Percentiles rank a stretch among this genome's conserved stretches.
Conservation (phyloP, 2,797 vertebrate species). For the Strix occidentalis region DNA sequence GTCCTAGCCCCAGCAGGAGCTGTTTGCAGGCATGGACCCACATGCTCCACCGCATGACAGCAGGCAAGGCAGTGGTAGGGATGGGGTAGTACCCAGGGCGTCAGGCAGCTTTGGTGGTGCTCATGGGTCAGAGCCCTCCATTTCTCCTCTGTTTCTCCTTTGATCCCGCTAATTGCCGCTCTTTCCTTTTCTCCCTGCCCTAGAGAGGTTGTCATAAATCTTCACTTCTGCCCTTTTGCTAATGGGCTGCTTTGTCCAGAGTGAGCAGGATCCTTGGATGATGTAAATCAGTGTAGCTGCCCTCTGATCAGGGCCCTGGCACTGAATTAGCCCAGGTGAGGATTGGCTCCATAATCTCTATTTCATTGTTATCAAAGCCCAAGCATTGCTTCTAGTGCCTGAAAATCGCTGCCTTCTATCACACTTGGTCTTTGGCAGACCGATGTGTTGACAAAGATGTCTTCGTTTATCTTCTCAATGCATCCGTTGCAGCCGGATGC, state of each 20-base stretch:
- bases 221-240: not conserved
- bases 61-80: not conserved
- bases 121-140: not conserved
- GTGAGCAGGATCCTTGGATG: not conserved
- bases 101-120: not conserved
- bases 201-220: not conserved
- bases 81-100: not conserved
- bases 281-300: not conserved
- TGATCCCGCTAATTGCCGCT: not conserved
- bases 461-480: slow-evolving; percentile 42
- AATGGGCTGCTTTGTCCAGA: not conserved
- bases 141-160: not conserved
- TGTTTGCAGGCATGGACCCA: not conserved
- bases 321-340: not conserved
- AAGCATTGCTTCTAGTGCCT: not conserved
- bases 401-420: not conserved
- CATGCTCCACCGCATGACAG: not conserved
- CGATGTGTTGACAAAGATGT: slow-evolving; percentile 9
- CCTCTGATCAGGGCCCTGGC: not conserved
- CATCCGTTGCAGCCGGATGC: slow-evolving; percentile 39
- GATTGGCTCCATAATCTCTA: not conserved
- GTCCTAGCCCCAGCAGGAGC: not conserved
- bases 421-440: slow-evolving; percentile 21
- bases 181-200: not conserved
- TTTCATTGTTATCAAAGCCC: slow-evolving; percentile 32